Conservation (phyloP, 2,113 vertebrate species). For the Regulus satrapa region DNA sequence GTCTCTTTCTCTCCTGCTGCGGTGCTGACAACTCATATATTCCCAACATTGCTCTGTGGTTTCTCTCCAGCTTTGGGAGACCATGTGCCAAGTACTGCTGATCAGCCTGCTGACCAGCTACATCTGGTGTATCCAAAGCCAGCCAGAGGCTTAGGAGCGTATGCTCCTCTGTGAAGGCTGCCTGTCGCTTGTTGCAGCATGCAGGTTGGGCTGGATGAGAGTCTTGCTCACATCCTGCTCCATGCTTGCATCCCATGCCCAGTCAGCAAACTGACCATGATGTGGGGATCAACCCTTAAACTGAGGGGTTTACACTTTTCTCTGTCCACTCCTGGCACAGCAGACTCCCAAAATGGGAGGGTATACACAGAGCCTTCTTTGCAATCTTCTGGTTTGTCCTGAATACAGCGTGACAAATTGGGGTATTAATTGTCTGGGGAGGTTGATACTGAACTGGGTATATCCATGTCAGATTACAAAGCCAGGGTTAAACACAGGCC, state of each 20-base stretch:
- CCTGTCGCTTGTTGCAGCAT: rapidly evolving
- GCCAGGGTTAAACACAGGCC: not conserved
- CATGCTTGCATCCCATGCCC: not conserved
- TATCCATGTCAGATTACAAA: not conserved
- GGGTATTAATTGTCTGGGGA: not conserved
- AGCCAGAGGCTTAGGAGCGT: not conserved
- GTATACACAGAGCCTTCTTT: not conserved
- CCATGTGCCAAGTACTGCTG: conserved; percentile 18
- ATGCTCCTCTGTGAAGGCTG: not conserved
- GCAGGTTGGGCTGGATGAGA: not conserved
- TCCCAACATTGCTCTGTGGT: conserved; percentile 2
- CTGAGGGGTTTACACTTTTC: not conserved
- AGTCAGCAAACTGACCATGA: not conserved
- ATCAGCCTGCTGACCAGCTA: conserved; percentile 51
- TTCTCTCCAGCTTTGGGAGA: conserved; percentile 5
- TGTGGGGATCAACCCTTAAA: not conserved
- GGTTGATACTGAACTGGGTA: not conserved
- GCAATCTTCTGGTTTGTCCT: not conserved
- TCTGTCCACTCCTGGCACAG: not conserved
- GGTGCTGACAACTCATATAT: conserved; percentile 43
- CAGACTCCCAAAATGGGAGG: not conserved
- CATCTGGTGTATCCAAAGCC: not conserved
- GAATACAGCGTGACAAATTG: rapidly evolving
- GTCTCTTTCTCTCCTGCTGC: not conserved
- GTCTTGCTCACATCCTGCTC: rapidly evolving